phyloP scores from a whole-genome alignment of 35 echinoderm and acorn worm species.

The Hemicentrotus pulcherrimus region DNA sequence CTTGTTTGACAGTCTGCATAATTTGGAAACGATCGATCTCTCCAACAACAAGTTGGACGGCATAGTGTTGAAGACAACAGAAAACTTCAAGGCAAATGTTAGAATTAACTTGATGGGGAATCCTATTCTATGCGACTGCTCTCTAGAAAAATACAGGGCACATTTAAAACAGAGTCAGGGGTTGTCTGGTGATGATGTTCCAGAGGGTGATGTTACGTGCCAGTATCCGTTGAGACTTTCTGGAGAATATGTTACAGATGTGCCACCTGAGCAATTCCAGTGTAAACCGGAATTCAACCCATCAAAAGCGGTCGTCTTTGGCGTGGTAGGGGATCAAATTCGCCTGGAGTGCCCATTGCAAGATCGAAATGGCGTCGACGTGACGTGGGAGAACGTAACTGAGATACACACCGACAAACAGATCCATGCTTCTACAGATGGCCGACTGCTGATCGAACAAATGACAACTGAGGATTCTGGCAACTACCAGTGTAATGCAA shows the following conservation, averaged over 20 bases:
- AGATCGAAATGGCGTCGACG: neutral
- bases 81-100: neutral
- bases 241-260: neutral
- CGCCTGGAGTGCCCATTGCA: neutral
- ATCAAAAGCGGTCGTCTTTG: neutral
- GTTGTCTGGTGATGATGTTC: neutral
- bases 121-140: neutral
- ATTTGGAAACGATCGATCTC: neutral
- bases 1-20: neutral
- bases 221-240: neutral
- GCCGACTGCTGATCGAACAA: neutral
- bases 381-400: neutral
- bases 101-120: neutral
- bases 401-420: neutral
- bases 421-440: neutral
- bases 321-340: neutral
- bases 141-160: neutral
- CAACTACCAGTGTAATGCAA: neutral
- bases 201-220: neutral
- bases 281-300: neutral
- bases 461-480: neutral
- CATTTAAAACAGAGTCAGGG: neutral
- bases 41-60: neutral
- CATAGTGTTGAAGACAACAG: neutral
- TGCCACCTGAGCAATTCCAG: neutral